phyloP scores from a whole-genome alignment of 2,888 invertebrate species.

The Epirrhoe tristata region DNA sequence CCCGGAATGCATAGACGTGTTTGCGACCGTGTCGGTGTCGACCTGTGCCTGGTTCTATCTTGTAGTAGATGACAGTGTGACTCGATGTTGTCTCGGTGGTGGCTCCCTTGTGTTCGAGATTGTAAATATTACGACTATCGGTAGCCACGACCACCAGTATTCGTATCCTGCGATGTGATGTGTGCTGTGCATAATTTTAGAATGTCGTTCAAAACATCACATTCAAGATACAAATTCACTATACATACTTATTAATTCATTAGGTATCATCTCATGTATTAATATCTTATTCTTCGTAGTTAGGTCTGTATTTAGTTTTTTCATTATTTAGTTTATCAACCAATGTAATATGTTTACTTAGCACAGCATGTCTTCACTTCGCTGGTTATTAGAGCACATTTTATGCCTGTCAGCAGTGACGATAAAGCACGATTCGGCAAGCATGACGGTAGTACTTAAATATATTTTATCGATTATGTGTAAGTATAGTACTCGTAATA shows the following conservation, averaged over 20 bases:
- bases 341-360: slow-evolving; percentile 56
- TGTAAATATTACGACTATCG: slow-evolving; percentile 44
- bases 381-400: slow-evolving; percentile 63
- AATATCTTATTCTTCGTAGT: slow-evolving; percentile 54
- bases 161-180: slow-evolving; percentile 35
- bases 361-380: slow-evolving; percentile 75
- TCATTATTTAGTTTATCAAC: slow-evolving; percentile 34
- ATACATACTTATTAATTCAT: slow-evolving; percentile 57
- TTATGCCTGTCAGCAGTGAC: slow-evolving; percentile 63
- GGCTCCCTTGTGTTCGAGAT: slow-evolving; percentile 49
- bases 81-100: slow-evolving; percentile 61
- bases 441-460: slow-evolving; percentile 58
- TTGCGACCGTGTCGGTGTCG: slow-evolving; percentile 85
- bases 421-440: slow-evolving; percentile 67
- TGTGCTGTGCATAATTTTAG: slow-evolving; percentile 15
- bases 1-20: slow-evolving; percentile 79
- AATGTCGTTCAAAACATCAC: slow-evolving; percentile 25
- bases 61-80: slow-evolving; percentile 63
- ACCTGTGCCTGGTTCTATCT: slow-evolving; percentile 75
- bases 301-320: slow-evolving; percentile 53
- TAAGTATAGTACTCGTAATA: neutral
- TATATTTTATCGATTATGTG: slow-evolving; percentile 3
- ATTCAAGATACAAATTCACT: slow-evolving; percentile 51
- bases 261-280: slow-evolving; percentile 36
- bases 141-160: slow-evolving; percentile 44